A percentile compares a stretch with the other conserved stretches of the same genome.
Evolutionary conservation across 2,113 vertebrate genomes (phyloP).

Genomic region (Macheiramphus alcinus): DNA sequence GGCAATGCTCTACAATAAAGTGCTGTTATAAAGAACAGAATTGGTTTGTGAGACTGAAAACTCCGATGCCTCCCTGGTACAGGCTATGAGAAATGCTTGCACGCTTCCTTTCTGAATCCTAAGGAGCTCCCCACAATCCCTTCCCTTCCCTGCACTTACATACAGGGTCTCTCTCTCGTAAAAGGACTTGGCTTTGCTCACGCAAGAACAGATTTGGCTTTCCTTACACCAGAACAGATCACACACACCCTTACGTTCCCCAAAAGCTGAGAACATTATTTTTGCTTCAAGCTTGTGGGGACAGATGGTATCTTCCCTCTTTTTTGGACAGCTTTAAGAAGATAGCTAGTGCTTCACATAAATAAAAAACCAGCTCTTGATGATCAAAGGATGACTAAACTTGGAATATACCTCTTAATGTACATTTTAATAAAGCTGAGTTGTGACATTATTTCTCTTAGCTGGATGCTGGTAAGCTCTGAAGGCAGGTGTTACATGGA

Average conservation of each 20-base stretch:
- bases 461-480: background rate
- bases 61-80: background rate
- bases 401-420: background rate
- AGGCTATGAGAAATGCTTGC: background rate
- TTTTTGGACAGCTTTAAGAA: slow-evolving; percentile 25
- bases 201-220: background rate
- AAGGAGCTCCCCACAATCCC: background rate
- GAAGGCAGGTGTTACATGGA: background rate
- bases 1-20: background rate
- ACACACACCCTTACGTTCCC: background rate
- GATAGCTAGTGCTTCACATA: background rate
- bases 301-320: slow-evolving; percentile 36
- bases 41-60: background rate
- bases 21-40: background rate
- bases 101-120: background rate
- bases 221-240: slow-evolving; percentile 7
- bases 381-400: background rate
- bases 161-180: background rate
- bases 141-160: background rate
- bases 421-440: background rate
- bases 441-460: background rate
- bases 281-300: background rate
- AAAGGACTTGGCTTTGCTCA: slow-evolving; percentile 3
- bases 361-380: background rate
- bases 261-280: slow-evolving; percentile 5